Evolutionary conservation across 2,797 vertebrate genomes (phyloP).

Genomic region (Chaetodon trifasciatus): DNA sequence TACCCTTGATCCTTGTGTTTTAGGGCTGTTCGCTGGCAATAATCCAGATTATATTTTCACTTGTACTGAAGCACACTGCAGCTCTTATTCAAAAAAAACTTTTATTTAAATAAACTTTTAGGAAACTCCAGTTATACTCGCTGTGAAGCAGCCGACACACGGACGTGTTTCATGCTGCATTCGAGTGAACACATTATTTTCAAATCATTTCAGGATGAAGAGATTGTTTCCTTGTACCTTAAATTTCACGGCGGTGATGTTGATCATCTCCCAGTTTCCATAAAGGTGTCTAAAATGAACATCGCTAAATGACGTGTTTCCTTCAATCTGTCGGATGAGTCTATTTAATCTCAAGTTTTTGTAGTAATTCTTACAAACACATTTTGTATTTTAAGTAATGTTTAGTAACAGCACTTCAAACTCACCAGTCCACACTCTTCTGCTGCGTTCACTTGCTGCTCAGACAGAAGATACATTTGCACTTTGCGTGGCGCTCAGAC

Average conservation of each 20-base stretch:
- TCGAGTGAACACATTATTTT: background rate
- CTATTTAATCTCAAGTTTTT: background rate
- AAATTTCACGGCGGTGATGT: background rate
- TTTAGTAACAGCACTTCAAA: conserved; percentile 20
- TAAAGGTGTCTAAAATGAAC: background rate
- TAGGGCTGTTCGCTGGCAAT: background rate
- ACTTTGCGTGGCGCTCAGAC: conserved; percentile 17
- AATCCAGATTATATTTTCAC: too few relatives aligned
- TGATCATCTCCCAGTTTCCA: conserved; percentile 4
- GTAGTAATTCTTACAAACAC: background rate
- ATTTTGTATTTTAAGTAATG: conserved; percentile 1
- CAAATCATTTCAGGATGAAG: background rate
- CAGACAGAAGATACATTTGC: conserved; percentile 16
- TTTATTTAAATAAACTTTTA: too few relatives aligned
- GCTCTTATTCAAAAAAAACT: background rate
- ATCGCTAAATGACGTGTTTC: too few relatives aligned
- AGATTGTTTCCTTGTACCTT: background rate
- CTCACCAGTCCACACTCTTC: background rate
- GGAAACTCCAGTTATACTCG: background rate
- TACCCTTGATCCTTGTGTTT: background rate
- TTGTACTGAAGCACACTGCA: background rate
- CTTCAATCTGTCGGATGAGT: background rate
- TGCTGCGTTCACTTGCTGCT: conserved; percentile 20
- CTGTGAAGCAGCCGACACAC: background rate
- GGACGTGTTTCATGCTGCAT: too few relatives aligned